Conservation (phyloP, 1,140 invertebrate species). For the Hylaeus volcanicus region DNA sequence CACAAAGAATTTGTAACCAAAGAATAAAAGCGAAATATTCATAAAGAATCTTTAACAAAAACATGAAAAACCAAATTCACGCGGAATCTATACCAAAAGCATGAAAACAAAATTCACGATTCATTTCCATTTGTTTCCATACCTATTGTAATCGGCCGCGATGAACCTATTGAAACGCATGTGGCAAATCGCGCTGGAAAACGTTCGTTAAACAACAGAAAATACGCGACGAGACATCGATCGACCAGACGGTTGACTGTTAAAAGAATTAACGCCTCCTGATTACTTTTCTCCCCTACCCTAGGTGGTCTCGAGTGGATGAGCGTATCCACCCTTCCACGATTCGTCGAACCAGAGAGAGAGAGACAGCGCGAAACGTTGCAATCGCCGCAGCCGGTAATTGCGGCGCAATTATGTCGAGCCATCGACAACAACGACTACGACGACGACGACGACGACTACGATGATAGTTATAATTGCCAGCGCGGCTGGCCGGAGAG, state of each 20-base stretch:
- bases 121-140: too few relatives aligned
- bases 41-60: too few relatives aligned
- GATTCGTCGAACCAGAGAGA: conserved; percentile 7
- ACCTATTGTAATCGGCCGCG: too few relatives aligned
- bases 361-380: conserved; percentile 7
- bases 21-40: too few relatives aligned
- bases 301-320: not conserved
- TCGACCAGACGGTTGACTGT: conserved; percentile 7
- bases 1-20: too few relatives aligned
- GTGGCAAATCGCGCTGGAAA: too few relatives aligned
- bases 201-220: too few relatives aligned
- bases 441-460: not conserved
- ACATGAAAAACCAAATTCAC: too few relatives aligned
- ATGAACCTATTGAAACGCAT: too few relatives aligned
- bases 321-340: conserved; percentile 10
- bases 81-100: too few relatives aligned
- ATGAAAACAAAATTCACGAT: too few relatives aligned
- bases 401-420: conserved; percentile 64
- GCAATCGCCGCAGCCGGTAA: conserved; percentile 47
- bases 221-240: conserved; percentile 2
- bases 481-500: not conserved
- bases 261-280: conserved; percentile 36
- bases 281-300: conserved; percentile 27
- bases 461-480: conserved; percentile 43
- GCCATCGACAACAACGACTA: conserved; percentile 37